Base-by-base conservation (phyloP, 2,888 invertebrate genomes). In the Drosophila nr. fundita region DNA sequence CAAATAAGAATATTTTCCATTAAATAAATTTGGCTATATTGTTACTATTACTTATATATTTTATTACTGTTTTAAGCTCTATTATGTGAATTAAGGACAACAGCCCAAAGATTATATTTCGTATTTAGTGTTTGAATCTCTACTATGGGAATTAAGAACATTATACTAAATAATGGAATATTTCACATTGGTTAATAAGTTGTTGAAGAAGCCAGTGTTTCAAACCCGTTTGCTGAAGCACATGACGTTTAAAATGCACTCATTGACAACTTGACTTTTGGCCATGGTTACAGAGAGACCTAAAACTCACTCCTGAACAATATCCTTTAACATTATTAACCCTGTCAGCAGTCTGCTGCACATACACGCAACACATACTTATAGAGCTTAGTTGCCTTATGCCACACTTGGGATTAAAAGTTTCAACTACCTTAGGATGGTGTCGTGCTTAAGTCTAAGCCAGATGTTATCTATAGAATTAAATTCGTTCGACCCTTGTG, bases 201-300 rank as follows among this genome's bases (percentile, higher is more conserved):
- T 50, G 49, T 15, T 65, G 10, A 52, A 18, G 3, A 36, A 57
- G 24, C 36, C 24, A 8, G 4, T 40, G 15, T 8, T 24, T n/a
- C 7, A 30, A 21, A 8, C 15, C 34, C 2, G 15, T 32, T 57
- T 30, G 15, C 38, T 34, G 29, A 67, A 27, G 21, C 32, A 40
- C 24, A 13, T 42, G 34, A 24, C 24, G 4, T 24, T n/a, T 42
- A 10, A 34, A 57, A 34, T 42, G 34, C 55, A 50, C 24, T 57
- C 40, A 55, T 57, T 42, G 11, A 53, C 24, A 49, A n/a, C 40
- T 34, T 57, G 27, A 54, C 48, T 54, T n/a, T 34, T 67, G 2
- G 48, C 29, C 36, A 32, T n/a, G 32, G 48, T 49, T 32, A 40
- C 27, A 54, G 27, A 54, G 21, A 27, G 10, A 32, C 13, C 2